Percentiles rank a stretch among this genome's conserved stretches.
These are phyloP conservation scores for Geococcyx californianus DNA, from an alignment of 2,113 vertebrate species.

Conservation along the genomic window DNA sequence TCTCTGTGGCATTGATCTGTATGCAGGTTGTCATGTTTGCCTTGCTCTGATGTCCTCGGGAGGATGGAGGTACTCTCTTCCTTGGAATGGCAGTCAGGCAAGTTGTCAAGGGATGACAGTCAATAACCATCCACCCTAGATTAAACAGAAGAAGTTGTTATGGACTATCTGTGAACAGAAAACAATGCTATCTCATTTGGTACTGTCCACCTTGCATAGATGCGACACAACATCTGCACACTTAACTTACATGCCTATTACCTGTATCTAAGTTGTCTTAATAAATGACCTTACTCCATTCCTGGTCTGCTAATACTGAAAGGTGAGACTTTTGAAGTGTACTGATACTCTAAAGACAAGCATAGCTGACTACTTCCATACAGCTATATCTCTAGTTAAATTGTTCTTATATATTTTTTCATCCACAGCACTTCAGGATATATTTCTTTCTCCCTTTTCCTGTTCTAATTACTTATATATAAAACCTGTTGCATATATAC, in stretches of 20 bases:
- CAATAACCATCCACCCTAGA: background rate
- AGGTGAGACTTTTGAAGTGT: background rate
- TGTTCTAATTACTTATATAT: background rate
- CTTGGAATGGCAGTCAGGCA: constrained; percentile 2
- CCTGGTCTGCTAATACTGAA: background rate
- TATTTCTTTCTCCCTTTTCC: background rate
- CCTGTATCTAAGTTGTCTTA: background rate
- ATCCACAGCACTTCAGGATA: background rate
- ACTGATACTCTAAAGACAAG: background rate
- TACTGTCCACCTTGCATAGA: background rate
- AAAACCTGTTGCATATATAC: background rate
- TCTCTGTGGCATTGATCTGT: constrained; percentile 19
- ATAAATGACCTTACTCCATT: background rate
- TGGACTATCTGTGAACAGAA: background rate
- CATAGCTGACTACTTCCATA: background rate
- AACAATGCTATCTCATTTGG: background rate
- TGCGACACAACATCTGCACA: fast-evolving
- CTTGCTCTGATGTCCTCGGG: background rate
- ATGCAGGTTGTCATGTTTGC: background rate
- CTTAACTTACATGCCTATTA: background rate
- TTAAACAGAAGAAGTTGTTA: constrained; percentile 29
- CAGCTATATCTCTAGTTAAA: background rate
- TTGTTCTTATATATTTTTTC: background rate
- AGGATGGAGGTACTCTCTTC: background rate
- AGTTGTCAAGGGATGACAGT: constrained; percentile 4